A percentile compares a stretch with the other conserved stretches of the same genome.
Evolutionary conservation across 1,140 invertebrate genomes (phyloP).

Genomic region (Procambarus clarkii): DNA sequence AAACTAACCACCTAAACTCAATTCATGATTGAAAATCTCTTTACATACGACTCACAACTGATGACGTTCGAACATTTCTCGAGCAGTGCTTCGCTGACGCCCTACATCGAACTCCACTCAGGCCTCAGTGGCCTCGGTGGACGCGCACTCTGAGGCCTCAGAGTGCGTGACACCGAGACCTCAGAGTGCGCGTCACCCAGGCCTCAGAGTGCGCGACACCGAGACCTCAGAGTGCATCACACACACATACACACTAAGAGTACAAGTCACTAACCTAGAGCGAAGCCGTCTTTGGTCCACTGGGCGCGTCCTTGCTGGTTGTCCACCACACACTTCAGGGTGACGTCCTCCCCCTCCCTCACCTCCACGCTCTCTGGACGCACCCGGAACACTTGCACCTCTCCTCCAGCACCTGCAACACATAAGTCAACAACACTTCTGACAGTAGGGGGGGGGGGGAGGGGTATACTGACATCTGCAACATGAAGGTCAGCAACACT

Average conservation of each 20-base stretch:
- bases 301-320: conserved; percentile 43
- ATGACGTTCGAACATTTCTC: no score
- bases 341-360: conserved; percentile 34
- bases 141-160: no score
- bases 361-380: conserved; percentile 32
- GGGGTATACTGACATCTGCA: no score
- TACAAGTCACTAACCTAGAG: conserved; percentile 19
- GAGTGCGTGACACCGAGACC: background rate
- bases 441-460: background rate
- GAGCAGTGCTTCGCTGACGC: no score
- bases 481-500: no score
- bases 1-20: no score
- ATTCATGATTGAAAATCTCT: no score
- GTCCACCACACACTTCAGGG: conserved; percentile 22
- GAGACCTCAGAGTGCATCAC: background rate
- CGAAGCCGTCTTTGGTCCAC: conserved; percentile 55
- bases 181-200: background rate
- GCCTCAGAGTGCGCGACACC: background rate
- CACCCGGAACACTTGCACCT: conserved; percentile 34
- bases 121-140: background rate
- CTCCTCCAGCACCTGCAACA: conserved; percentile 19
- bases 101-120: background rate
- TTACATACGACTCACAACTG: no score
- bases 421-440: background rate
- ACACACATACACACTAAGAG: no score